Evolutionary conservation across 2,888 invertebrate genomes (phyloP), one percentile per base, ranked within the genome.

Genomic region (Eupithecia tripunctaria): DNA sequence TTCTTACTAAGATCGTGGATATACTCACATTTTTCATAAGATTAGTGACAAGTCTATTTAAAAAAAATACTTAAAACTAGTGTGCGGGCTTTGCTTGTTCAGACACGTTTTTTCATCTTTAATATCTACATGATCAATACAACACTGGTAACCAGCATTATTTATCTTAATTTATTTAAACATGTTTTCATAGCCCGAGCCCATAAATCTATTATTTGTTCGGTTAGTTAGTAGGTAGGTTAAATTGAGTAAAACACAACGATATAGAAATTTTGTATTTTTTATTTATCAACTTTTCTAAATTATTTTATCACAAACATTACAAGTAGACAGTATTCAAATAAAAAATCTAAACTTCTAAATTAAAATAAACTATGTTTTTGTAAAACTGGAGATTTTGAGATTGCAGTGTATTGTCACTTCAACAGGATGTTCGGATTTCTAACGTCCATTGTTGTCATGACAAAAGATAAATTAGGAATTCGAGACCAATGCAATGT

Each of bases 281-380:
- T 88, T 92, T 79, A 79, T 76, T 79, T 75, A 76, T 75, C 76
- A 92, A 85, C 90, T 92, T 92, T 92, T 91, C 86, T 82, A 76
- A 72, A 75, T 84, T 85, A 84, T 90, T 87, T 88, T 94, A 93
- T 93, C 93, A 93, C 93, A 93, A 91, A 91, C 82, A 86, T 89
- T 88, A 89, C 81, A 90, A 88, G 87, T 89, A 92, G 88, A 85
- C 84, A 91, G 86, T 91, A 93, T 92, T 92, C 92, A 91, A 91
- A 84, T 90, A 92, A 92, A 93, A 91, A 91, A 85, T 84, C 88
- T 90, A 86, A 88, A 90, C 85, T 88, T 91, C 90, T 89, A 91
- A 92, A 93, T 63, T 60, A 80, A 80, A 82, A 82, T 74, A 36
- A 68, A 78, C 76, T 75, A 73, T 67, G 75, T 69, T 15, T 60